phyloP scores from a whole-genome alignment of 2,888 invertebrate genomes.

The Odontocerum albicorne region DNA sequence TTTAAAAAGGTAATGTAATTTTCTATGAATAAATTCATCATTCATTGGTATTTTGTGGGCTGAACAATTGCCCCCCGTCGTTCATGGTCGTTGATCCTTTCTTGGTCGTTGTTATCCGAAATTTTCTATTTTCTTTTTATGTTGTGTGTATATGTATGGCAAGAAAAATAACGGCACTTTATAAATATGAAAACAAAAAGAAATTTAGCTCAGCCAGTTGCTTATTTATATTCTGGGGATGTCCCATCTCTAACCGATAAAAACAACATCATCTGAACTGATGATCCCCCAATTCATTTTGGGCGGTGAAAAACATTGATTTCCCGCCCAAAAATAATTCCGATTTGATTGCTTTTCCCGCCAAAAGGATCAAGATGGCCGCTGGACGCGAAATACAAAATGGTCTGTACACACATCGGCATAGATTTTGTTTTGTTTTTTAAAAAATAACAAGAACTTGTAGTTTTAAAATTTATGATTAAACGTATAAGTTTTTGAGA shows the following conservation, averaged over 20 bases:
- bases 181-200: neutral
- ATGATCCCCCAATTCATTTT: conserved; percentile 25
- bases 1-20: too few species aligned
- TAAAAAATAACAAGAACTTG: too few species aligned
- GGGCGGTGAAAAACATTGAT: conserved; percentile 25
- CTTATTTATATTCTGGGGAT: conserved; percentile 11
- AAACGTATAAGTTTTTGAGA: too few species aligned
- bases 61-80: too few species aligned
- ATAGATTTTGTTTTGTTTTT: too few species aligned
- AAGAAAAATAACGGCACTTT: conserved; percentile 1
- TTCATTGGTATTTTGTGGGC: too few species aligned
- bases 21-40: too few species aligned
- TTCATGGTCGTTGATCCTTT: too few species aligned
- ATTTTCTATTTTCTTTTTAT: neutral
- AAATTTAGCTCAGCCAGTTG: neutral
- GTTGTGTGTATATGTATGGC: neutral
- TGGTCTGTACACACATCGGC: neutral
- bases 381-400: conserved; percentile 7
- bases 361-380: conserved; percentile 23
- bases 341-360: conserved; percentile 26
- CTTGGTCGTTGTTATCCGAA: too few species aligned
- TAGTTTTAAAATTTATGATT: too few species aligned
- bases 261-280: conserved; percentile 19
- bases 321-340: conserved; percentile 24
- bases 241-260: conserved; percentile 8